These are phyloP conservation scores for Etheostoma nigrum DNA, from an alignment of 2,797 vertebrate genomes.

Conservation along the genomic window DNA sequence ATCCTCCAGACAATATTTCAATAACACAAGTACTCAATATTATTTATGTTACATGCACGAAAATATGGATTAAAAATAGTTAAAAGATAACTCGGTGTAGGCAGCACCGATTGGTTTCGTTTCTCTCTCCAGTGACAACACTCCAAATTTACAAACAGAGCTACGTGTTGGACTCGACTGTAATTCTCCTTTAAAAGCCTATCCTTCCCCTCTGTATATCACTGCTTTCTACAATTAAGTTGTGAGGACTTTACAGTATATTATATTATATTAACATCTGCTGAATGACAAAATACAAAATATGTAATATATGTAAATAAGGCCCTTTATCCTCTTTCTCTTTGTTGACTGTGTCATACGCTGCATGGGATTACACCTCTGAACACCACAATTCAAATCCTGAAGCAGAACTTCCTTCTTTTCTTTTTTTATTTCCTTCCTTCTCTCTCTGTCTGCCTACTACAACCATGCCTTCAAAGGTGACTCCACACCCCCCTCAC, in stretches of 20 bases:
- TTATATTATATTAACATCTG: constrained; percentile 32
- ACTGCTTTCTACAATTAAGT: constrained; percentile 1
- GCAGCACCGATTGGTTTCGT: no score
- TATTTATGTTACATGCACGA: constrained; percentile 51
- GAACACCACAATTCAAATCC: neutral
- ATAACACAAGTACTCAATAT: constrained; percentile 33
- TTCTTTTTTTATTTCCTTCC: neutral
- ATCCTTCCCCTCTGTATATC: neutral
- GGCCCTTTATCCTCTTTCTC: neutral
- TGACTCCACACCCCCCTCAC: neutral
- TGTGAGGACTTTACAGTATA: constrained; percentile 7
- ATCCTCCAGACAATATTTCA: constrained; percentile 7
- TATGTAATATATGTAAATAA: no score
- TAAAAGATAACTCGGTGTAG: constrained; percentile 8
- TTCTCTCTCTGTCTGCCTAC: neutral
- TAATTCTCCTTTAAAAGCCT: constrained; percentile 41
- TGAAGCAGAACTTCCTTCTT: neutral
- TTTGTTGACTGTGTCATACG: neutral
- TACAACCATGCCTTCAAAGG: neutral
- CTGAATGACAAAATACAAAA: constrained; percentile 26
- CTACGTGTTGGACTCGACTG: no score
- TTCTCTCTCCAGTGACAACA: no score
- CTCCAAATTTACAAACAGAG: no score
- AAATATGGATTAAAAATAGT: constrained; percentile 48
- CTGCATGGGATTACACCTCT: neutral